phyloP scores from a whole-genome alignment of 2,797 vertebrate genomes.

The Anomalospiza imberbis region DNA sequence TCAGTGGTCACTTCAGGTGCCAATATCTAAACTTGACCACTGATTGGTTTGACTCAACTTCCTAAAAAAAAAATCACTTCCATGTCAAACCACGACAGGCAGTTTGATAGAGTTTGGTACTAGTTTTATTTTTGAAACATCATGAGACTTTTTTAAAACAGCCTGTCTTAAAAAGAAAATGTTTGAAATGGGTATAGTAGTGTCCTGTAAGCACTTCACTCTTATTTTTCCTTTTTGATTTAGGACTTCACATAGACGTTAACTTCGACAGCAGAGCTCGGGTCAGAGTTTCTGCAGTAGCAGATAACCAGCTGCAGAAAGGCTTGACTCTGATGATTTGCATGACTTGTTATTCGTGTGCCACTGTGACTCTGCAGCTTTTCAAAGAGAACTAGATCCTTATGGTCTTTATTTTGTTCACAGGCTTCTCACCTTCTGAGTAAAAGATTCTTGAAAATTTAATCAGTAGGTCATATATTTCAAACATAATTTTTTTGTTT shows the following conservation, averaged over 20 bases:
- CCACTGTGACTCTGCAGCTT: not conserved
- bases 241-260: not conserved
- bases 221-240: not conserved
- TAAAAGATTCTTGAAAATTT: not conserved
- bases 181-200: not conserved
- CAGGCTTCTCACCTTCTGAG: not conserved
- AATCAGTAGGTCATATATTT: not conserved
- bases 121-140: not conserved
- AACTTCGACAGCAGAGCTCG: not conserved
- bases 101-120: not conserved
- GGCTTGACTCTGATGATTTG: not conserved
- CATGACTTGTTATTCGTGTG: not conserved
- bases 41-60: too few species aligned
- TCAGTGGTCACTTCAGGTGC: too few species aligned
- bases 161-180: not conserved
- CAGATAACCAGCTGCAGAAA: not conserved
- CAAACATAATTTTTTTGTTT: not conserved
- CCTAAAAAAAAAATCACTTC: too few species aligned
- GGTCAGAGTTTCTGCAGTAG: not conserved
- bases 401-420: not conserved
- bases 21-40: too few species aligned
- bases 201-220: not conserved
- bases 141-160: not conserved
- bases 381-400: not conserved
- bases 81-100: too few species aligned